Base-by-base conservation (phyloP, 1,140 invertebrate genomes). In the Drosophila equinoxialis region DNA sequence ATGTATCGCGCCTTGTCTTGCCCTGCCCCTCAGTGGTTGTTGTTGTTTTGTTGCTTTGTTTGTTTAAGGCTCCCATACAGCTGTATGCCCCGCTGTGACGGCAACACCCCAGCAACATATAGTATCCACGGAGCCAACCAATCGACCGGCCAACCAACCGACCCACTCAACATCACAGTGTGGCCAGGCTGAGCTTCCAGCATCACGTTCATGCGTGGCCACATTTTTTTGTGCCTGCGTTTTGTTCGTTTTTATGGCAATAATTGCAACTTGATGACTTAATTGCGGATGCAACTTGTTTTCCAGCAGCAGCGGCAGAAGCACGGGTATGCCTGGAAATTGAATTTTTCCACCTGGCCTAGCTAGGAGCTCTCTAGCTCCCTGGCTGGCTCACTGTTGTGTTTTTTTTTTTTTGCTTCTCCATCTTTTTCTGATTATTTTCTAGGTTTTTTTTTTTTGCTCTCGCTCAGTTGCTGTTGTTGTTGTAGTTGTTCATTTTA, bases 241-340 rank as follows among this genome's bases (percentile, higher is more conserved):
- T 87, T 89, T 89, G 83, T 87, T 89, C 84, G 84, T 89, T 89
- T 89, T 89, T 89, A 89, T 89, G 85, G 84, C 84, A 89, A 89
- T 89, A 89, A 89, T 89, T 89, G 84, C 84, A 89, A 89, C 84
- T 89, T 89, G 84, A 89, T 89, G 84, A 89, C 84, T 89, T 89
- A 89, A 89, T 89, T 89, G 84, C 84, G 84, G 84, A 89, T 89
- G 84, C 84, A 89, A 89, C 84, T 89, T 89, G 84, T 89, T 89
- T 89, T 89, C 84, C 85, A 89, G 73, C 80, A 69, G 78, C 71
- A 11, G 13, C 62, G 37, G 54, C 39, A 55, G 37, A 68, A 58
- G 74, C 57, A 33, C 37, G 57, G 64, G 74, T 67, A 81, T 71
- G 83, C 73, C 80, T 89, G 84, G 81, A 89, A 89, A 89, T 89